A percentile compares a stretch with the other conserved stretches of the same genome.
phyloP scores from a whole-genome alignment of 2,113 vertebrate genomes.

The Choloepus hoffmanni region DNA sequence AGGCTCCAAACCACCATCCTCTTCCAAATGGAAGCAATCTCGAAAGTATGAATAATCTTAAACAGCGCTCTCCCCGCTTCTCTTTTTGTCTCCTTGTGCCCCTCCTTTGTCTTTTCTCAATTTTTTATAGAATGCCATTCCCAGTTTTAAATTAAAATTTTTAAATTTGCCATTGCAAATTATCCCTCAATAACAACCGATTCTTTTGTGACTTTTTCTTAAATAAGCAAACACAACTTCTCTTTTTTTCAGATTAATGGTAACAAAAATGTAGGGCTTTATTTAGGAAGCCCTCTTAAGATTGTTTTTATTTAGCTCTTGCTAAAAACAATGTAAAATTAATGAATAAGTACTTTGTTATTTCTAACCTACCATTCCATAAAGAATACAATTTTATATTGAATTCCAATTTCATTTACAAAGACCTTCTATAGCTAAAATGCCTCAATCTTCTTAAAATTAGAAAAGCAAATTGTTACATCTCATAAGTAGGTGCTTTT shows the following conservation, averaged over 20 bases:
- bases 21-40: slow-evolving; percentile 82
- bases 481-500: slow-evolving; percentile 91
- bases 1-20: slow-evolving; percentile 56
- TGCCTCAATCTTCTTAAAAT: slow-evolving; percentile 90
- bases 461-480: slow-evolving; percentile 94
- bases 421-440: slow-evolving; percentile 90
- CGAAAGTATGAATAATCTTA: slow-evolving; percentile 78
- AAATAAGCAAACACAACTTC: neutral
- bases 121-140: slow-evolving; percentile 31
- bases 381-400: slow-evolving; percentile 83
- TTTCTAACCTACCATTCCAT: slow-evolving; percentile 83
- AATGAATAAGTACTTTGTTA: slow-evolving; percentile 82
- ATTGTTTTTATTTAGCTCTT: slow-evolving; percentile 64
- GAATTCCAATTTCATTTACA: slow-evolving; percentile 86
- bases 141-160: slow-evolving; percentile 31
- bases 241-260: slow-evolving; percentile 2
- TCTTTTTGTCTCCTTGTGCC: neutral
- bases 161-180: neutral
- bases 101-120: slow-evolving; percentile 25
- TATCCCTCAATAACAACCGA: neutral
- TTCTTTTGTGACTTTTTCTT: neutral
- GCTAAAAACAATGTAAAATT: slow-evolving; percentile 78
- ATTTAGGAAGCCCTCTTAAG: slow-evolving; percentile 51
- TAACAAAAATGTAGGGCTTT: slow-evolving; percentile 10
- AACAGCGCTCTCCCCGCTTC: slow-evolving; percentile 30